Percentiles rank a stretch among this genome's conserved stretches.
Evolutionary conservation across 1,140 invertebrate species (phyloP).

Genomic region (Danaus plexippus): DNA sequence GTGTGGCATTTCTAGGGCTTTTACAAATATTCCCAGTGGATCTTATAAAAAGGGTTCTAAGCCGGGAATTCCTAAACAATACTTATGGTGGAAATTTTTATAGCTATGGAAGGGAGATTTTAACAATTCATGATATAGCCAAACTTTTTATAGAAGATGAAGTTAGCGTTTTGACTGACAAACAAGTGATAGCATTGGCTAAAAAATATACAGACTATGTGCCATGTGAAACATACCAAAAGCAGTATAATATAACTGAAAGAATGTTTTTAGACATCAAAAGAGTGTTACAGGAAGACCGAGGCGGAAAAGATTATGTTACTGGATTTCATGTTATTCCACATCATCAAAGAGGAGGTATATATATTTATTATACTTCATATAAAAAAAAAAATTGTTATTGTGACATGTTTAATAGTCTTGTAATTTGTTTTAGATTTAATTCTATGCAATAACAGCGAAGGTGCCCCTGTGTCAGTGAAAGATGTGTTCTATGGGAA

Average conservation of each 20-base stretch:
- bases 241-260: constrained; percentile 50
- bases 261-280: constrained; percentile 64
- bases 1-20: constrained; percentile 67
- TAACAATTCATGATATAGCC: constrained; percentile 70
- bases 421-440: constrained; percentile 62
- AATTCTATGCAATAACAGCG: constrained; percentile 67
- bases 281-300: constrained; percentile 42
- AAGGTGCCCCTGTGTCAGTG: constrained; percentile 49
- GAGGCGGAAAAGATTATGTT: constrained; percentile 56
- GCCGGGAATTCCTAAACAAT: constrained; percentile 53
- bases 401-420: not conserved
- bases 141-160: constrained; percentile 73
- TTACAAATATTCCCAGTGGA: constrained; percentile 68
- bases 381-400: not conserved
- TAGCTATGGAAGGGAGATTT: constrained; percentile 66
- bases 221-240: constrained; percentile 59
- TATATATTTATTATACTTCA: too few species aligned
- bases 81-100: constrained; percentile 56
- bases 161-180: constrained; percentile 62
- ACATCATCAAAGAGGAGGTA: constrained; percentile 72
- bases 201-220: constrained; percentile 70
- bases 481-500: constrained; percentile 45
- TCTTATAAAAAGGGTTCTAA: constrained; percentile 66
- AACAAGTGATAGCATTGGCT: constrained; percentile 44
- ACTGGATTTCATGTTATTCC: constrained; percentile 70